Evolutionary conservation across 1,140 invertebrate species (phyloP).

Genomic region (Lepidotrigona ventralis): DNA sequence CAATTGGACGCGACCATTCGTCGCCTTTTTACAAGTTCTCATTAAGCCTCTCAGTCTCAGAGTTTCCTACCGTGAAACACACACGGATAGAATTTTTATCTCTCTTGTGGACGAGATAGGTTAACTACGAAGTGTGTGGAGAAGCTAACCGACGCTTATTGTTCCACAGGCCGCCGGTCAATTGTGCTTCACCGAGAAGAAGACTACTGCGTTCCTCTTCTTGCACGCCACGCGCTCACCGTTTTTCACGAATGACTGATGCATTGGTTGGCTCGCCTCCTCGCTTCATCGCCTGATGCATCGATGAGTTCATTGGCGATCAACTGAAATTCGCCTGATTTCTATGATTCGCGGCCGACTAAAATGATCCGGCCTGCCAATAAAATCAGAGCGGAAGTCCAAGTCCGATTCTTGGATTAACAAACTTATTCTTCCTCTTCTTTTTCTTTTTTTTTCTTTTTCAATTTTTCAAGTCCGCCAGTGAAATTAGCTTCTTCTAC

Average conservation of each 20-base stretch:
- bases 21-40: not conserved
- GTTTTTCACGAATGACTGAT: slow-evolving; percentile 25
- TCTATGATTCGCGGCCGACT: slow-evolving; percentile 11
- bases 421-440: no score
- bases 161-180: slow-evolving; percentile 20
- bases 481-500: no score
- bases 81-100: slow-evolving; percentile 13
- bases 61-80: not conserved
- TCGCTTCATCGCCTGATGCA: slow-evolving; percentile 2
- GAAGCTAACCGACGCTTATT: not conserved
- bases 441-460: no score
- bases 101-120: not conserved
- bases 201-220: slow-evolving; percentile 3
- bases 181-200: slow-evolving; percentile 31
- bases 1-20: not conserved
- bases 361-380: no score
- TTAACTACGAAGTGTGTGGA: not conserved
- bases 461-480: no score
- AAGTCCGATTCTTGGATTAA: no score
- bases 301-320: slow-evolving; percentile 18
- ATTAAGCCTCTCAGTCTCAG: not conserved
- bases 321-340: not conserved
- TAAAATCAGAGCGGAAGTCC: not conserved
- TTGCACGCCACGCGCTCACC: not conserved
- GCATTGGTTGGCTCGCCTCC: slow-evolving; percentile 13